Evolutionary conservation across 1,140 invertebrate genomes (phyloP), one percentile per base, ranked within the genome.

Genomic region (Penaeus chinensis): DNA sequence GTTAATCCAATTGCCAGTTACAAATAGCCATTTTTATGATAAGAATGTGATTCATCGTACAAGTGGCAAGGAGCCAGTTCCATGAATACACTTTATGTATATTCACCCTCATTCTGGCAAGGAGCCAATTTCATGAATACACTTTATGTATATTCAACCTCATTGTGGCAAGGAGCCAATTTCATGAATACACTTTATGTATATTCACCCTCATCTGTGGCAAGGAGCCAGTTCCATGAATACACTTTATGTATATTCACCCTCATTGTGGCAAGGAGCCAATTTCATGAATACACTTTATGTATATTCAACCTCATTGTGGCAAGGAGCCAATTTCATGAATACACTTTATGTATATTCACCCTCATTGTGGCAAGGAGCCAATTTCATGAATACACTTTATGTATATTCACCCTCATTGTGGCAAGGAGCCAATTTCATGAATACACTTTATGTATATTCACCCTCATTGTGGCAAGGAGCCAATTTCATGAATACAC

Each of bases 101-200:
- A 61, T 22, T 22, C 27, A 60, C 10, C 77, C 42, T 42, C 71
- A 76, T 76, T 76, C 32, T 76, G 71, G 71, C 27, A 32, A 24
- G 27, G 71, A 37, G 71, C 71, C 27, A 76, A 32, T 76, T 24
- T 76, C 7, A 27, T 42, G 27, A 32, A 54, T 54, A 54, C 54
- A 54, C 54, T 54, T 16, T 54, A 54, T 54, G 54, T 54, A 54
- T 54, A 54, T 54, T 54, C 54, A 54, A 32, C 20, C 19, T 79
- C 77, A 47, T 24, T 79, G 77, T 61, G 77, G 77, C 77, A 22
- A 79, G 22, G 47, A 24, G 77, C 77, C 77, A 79, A 37, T 79
- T 79, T 24, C 7, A 27, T 42, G 27, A 32, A 54, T 54, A 54
- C 54, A 54, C 54, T 54, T 0, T 54, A 54, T 54, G 11, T 18